These are phyloP conservation scores for Tetramorium bicarinatum DNA, from an alignment of 2,888 invertebrate species.

Conservation along the genomic window DNA sequence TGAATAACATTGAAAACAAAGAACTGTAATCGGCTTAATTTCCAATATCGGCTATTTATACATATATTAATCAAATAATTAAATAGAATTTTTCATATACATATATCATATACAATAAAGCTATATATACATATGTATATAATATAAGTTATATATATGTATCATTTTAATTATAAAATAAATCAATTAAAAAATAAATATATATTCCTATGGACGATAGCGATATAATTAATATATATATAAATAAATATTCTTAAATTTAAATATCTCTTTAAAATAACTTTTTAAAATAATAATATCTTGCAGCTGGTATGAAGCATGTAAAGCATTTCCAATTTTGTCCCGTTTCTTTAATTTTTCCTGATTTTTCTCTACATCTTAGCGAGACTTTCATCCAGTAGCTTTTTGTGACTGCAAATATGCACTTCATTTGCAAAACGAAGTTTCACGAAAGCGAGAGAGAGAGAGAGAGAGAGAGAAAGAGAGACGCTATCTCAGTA, in stretches of 20 bases:
- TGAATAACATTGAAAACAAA: not conserved
- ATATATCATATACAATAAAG: too few species aligned
- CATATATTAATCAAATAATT: not conserved
- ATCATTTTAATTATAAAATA: too few species aligned
- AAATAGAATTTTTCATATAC: not conserved
- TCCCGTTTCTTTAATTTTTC: not conserved
- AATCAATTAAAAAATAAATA: too few species aligned
- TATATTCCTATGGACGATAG: not conserved
- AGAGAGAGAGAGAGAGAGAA: not conserved
- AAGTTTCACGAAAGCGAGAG: slow-evolving; percentile 8
- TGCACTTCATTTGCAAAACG: slow-evolving; percentile 28
- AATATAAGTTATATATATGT: too few species aligned
- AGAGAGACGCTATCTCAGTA: not conserved
- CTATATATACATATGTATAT: too few species aligned
- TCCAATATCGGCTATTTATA: not conserved
- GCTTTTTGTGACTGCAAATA: slow-evolving; percentile 21
- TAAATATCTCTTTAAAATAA: not conserved
- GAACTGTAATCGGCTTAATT: not conserved
- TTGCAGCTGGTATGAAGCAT: not conserved
- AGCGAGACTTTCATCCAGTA: slow-evolving; percentile 20
- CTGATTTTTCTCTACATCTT: not conserved
- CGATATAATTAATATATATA: not conserved
- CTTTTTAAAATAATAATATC: not conserved
- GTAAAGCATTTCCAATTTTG: not conserved
- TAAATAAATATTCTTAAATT: not conserved